Percentiles rank a stretch among this genome's conserved stretches.
Evolutionary conservation across 2,888 invertebrate species (phyloP).

Genomic region (Papilio protenor): DNA sequence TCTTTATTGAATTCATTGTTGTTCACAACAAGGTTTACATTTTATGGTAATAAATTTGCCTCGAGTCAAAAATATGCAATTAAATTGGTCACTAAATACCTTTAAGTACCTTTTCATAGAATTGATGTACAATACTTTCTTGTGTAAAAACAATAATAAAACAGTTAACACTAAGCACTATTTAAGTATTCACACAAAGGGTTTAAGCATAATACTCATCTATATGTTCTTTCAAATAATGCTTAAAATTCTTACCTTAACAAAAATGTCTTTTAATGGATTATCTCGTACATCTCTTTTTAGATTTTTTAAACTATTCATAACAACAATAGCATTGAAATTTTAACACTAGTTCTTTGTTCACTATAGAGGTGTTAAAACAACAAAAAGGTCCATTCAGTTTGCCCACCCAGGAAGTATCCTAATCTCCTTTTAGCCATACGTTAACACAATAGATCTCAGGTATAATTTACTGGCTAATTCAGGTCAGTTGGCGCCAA

Average conservation of each 20-base stretch:
- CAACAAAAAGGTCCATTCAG: slow-evolving; percentile 44
- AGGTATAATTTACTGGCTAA: slow-evolving; percentile 50
- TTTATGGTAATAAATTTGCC: neutral
- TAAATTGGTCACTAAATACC: neutral
- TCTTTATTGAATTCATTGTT: neutral
- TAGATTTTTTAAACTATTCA: slow-evolving; percentile 17
- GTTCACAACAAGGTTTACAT: neutral
- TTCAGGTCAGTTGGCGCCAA: slow-evolving; percentile 56
- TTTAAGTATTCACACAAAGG: neutral
- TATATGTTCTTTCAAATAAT: neutral
- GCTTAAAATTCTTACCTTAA: neutral
- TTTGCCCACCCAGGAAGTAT: slow-evolving; percentile 50
- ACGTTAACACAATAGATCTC: slow-evolving; percentile 43
- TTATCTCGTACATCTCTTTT: neutral
- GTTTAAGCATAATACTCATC: neutral
- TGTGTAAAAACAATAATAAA: neutral
- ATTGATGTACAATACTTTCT: neutral
- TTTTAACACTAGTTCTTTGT: slow-evolving; percentile 26
- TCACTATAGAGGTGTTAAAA: slow-evolving; percentile 31
- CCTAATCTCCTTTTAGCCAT: slow-evolving; percentile 35
- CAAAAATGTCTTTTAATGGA: neutral
- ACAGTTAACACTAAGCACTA: neutral
- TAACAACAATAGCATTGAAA: slow-evolving; percentile 18
- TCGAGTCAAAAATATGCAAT: neutral
- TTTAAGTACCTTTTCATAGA: neutral